Base-by-base conservation (phyloP, 2,797 vertebrate genomes). In the Galago senegalensis region DNA sequence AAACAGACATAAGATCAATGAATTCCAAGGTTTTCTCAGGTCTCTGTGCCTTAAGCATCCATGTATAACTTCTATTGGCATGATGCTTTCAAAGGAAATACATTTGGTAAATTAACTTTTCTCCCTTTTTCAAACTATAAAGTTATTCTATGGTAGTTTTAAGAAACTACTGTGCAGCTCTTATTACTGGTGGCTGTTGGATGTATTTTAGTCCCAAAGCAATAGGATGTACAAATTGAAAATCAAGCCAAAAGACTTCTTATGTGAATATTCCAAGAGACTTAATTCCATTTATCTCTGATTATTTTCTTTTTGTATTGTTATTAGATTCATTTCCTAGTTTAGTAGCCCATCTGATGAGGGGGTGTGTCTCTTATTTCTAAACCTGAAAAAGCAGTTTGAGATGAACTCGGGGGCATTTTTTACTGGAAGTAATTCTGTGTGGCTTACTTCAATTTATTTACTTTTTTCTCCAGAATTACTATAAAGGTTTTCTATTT, bases 401-500 rank as follows among this genome's bases (percentile, higher is more conserved):
- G 94, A 97, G 97, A 98, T 98, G 96, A 98, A 96, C 97, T 97
- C 94, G 87, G 70, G 96, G 91, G 70, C 94, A 95, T 97, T 97
- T 89, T 96, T 98, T 97, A 97, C 91, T 94, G 87, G 98, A 98
- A 97, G 97, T 98, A 97, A 98, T 98, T 98, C 98, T 98, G 96
- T 97, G 94, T 98, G 96, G 96, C 97, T 98, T 98, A 97, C 98
- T 99, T 98, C 97, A 98, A 97, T 98, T 97, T 98, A 98, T 98
- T 98, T 98, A 97, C 97, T 98, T 98, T 98, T 98, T 98, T 98
- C 95, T 98, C 69, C 83, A 98, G 98, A 98, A 98, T 98, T 98
- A 98, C 98, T 98, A 97, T 98, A 98, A 98, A 98, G 98, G 98
- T 99, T 98, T 99, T 98, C 98, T 98, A 97, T 98, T 98, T 98